Base-by-base conservation (phyloP, 2,888 invertebrate species). In the Syrista parreyssii region DNA sequence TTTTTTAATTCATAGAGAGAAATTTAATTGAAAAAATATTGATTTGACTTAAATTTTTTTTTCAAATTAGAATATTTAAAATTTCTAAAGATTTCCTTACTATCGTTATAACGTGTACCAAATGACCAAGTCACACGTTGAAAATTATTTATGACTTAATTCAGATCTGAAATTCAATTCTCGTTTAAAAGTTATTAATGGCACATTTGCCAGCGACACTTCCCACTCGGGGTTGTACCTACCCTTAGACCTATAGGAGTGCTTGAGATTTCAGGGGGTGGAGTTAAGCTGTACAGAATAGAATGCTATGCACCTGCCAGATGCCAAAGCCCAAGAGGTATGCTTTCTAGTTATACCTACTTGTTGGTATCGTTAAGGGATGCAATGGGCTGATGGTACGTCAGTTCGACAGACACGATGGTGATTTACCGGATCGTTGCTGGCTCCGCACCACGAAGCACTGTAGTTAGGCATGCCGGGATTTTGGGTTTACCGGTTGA, bases 401-500 rank as follows among this genome's bases (percentile, higher is more conserved):
- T 71, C 71, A 30, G 79, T 79, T 79, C 78, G 71, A 73, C 74
- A 75, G 78, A 82, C 35, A 74, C 68, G 73, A 68, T 55, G 30
- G 30, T 71, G 71, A 71, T 71, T 71, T 71, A 71, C 71, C 9
- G 71, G 71, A 71, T 33, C 71, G 71, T 33, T 30, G 71, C 34
- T 33, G 33, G 71, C 71, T 33, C 31, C 23, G 69, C 34, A 32
- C 72, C 80, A 32, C 76, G 78, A 76, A 73, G 73, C 76, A 75
- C 75, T 76, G 77, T 75, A 30, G 77, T 55, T 55, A 55, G 55
- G 55, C 23, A 55, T 55, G 74, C 77, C 69, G 73, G 81, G 79
- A 80, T 81, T 81, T 79, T 79, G 81, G 82, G 78, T 83, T 81
- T 81, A 78, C 73, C 77, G 75, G 76, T 76, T 85, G 85, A 86